Conservation (phyloP, 2,113 vertebrate species). For the Proterorhinus semilunaris region DNA sequence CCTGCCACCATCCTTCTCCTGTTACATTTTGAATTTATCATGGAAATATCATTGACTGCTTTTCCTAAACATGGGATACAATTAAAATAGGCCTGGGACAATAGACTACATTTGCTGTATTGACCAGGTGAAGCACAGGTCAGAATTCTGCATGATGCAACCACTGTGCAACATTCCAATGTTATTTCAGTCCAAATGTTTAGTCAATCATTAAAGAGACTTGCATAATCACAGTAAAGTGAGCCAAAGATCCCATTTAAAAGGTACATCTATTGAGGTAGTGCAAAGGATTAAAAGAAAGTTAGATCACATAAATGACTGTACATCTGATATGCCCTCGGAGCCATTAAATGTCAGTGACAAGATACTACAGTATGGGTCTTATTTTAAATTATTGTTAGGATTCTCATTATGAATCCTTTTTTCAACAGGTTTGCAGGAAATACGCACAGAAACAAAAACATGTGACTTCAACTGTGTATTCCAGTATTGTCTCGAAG, state of each 20-base stretch:
- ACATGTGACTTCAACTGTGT: too few relatives aligned
- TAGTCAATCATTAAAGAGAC: conserved; percentile 2
- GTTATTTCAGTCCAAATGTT: conserved; percentile 2
- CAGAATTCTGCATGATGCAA: conserved; percentile 30
- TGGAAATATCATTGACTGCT: conserved; percentile 52
- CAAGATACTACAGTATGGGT: too few relatives aligned
- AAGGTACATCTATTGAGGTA: not conserved
- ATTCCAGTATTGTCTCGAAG: too few relatives aligned
- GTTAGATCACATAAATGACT: too few relatives aligned
- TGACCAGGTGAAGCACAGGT: conserved; percentile 43
- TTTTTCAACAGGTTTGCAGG: too few relatives aligned
- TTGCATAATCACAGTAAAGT: not conserved
- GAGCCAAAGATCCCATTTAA: too few relatives aligned
- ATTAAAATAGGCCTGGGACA: not conserved
- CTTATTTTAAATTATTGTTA: too few relatives aligned
- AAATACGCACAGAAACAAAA: too few relatives aligned
- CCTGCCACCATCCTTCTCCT: conserved; percentile 31
- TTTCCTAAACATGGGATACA: conserved; percentile 3
- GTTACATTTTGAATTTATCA: conserved; percentile 41
- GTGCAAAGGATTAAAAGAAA: too few relatives aligned
- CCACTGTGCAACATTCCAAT: not conserved
- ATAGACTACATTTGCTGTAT: conserved; percentile 19
- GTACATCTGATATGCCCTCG: too few relatives aligned
- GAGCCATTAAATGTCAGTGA: too few relatives aligned
- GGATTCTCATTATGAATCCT: too few relatives aligned